A percentile compares a stretch with the other conserved stretches of the same genome.
Conservation (phyloP, 2,797 vertebrate species). For the Lacerta bilineata region DNA sequence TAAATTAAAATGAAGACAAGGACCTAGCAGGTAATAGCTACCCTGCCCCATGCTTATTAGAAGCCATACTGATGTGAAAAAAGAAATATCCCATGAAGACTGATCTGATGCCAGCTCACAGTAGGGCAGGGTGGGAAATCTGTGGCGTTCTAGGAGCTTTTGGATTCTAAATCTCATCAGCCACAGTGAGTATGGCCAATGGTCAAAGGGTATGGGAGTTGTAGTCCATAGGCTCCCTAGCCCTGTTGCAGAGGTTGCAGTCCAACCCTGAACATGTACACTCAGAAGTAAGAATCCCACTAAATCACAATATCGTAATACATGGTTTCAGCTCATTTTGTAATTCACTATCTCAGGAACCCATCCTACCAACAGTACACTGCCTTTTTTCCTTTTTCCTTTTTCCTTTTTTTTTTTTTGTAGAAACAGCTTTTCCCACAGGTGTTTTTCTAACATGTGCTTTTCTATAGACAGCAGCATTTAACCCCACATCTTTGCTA, state of each 20-base stretch:
- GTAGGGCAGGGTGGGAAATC: neutral
- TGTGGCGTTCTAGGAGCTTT: neutral
- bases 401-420: constrained; percentile 1
- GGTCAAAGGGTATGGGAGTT: neutral
- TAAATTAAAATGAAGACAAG: constrained; percentile 1
- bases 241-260: neutral
- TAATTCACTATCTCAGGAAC: neutral
- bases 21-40: neutral
- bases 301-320: neutral
- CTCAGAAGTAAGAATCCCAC: neutral
- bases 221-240: neutral
- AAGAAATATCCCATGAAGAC: neutral
- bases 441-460: neutral
- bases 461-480: constrained; percentile 16
- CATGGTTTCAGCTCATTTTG: neutral
- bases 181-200: neutral
- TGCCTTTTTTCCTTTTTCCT: too few relatives aligned
- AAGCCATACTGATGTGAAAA: neutral
- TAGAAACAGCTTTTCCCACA: neutral
- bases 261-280: neutral
- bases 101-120: neutral
- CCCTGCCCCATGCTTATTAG: neutral
- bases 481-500: constrained; percentile 9
- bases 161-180: neutral
- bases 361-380: neutral